Evolutionary conservation across 2,888 invertebrate species (phyloP), one percentile per base, ranked within the genome.

Genomic region (Caenorhabditis drosophilae): DNA sequence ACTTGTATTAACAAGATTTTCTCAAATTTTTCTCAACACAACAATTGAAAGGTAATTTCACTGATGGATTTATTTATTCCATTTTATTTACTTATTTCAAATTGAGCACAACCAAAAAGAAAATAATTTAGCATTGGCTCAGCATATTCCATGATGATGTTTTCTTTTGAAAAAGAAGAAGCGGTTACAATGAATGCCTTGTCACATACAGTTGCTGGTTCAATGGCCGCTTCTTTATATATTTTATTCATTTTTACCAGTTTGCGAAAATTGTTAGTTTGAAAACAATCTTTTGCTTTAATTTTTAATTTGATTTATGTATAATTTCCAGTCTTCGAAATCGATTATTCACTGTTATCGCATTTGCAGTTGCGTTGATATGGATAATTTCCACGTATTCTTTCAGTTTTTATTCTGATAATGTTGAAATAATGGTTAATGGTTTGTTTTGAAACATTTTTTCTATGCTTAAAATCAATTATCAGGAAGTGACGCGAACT

Each of bases 61-160:
- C 6, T 4, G 35, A 7, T 23, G 2, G 22, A 23, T 25, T 23
- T 6, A 22, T 18, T 42, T 18, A 22, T 25, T 9, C 11, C 4
- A 42, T 6, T 18, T 42, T 11, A 9, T 20, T 22, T 4, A 42
- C 25, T 22, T 26, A 15, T 26, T 26, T 31, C 6, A 12, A 47
- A 44, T 23, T n/a, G 9, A 11, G 6, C 31, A 9, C 6, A 31
- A 31, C 6, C 6, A 9, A 31, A 31, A 6, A 12, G 12, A 12
- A 31, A 25, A 27, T 45, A 18, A 27, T 54, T 20, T 45, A 71
- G 72, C 34, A 61, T 72, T 16, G 69, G 69, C 3, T 67, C 67
- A 6, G 68, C 72, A 9, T 72, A 69, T 48, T 58, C 63, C 4
- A 72, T 72, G 67, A 66, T 72, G 67, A 72, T 72, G 72, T 72